Conservation (phyloP, 2,113 vertebrate species). For the Egretta garzetta region DNA sequence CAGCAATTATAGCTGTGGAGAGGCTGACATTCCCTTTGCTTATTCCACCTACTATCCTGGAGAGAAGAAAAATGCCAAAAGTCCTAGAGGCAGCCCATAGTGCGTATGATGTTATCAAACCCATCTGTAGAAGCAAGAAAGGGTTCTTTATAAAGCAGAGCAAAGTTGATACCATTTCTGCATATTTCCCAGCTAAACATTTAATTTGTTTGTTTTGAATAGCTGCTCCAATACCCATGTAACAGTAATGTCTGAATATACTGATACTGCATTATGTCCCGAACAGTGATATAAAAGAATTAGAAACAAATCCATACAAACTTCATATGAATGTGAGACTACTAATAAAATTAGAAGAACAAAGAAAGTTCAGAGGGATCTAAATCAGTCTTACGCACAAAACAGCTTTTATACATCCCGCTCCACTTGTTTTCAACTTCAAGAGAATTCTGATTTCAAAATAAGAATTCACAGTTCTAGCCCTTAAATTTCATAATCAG, state of each 20-base stretch:
- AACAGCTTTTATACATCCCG: neutral
- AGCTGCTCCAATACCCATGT: neutral
- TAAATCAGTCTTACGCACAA: neutral
- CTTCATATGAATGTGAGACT: neutral
- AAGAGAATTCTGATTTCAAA: neutral
- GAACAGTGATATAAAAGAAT: neutral
- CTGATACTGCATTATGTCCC: neutral
- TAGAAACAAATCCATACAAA: neutral
- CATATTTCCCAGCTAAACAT: neutral
- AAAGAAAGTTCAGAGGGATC: neutral
- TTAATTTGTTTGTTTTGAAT: neutral
- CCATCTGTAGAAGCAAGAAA: conserved; percentile 76
- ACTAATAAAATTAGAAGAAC: neutral
- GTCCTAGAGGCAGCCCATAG: conserved; percentile 90
- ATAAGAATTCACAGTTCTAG: neutral
- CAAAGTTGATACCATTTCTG: neutral
- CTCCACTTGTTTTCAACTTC: neutral
- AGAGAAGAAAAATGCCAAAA: conserved; percentile 90
- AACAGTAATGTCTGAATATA: neutral
- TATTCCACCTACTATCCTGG: conserved; percentile 89
- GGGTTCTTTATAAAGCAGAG: neutral
- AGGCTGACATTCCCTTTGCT: conserved; percentile 97
- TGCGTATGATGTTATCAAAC: conserved; percentile 86
- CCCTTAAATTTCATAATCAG: neutral
- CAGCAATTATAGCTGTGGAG: conserved; percentile 90